A percentile compares a stretch with the other conserved stretches of the same genome.
Conservation (phyloP, 2,797 vertebrate species). For the Trematomus bernacchii region DNA sequence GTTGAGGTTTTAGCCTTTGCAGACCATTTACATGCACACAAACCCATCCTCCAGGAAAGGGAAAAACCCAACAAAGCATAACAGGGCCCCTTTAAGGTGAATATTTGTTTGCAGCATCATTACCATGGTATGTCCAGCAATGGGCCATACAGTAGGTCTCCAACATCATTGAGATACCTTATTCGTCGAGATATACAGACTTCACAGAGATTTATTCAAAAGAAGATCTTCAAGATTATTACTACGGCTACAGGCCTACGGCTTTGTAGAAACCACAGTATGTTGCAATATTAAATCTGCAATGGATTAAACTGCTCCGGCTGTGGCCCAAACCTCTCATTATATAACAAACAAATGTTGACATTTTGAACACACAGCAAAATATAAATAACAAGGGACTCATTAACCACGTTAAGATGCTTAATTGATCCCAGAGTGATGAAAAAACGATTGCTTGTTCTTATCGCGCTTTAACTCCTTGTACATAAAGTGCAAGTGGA, state of each 20-base stretch:
- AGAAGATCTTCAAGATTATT: too few species aligned
- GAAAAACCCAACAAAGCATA: too few species aligned
- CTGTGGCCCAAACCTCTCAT: constrained; percentile 47
- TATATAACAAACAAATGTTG: constrained; percentile 62
- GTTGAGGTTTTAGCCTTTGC: too few species aligned
- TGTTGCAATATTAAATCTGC: constrained; percentile 16
- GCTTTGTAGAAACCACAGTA: constrained; percentile 13
- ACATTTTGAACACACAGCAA: constrained; percentile 65
- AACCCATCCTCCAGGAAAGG: background rate
- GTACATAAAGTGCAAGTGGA: constrained; percentile 55
- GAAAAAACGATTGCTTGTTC: constrained; percentile 40
- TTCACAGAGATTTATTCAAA: too few species aligned
- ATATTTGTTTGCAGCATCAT: too few species aligned
- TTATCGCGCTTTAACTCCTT: constrained; percentile 25
- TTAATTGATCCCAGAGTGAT: constrained; percentile 74
- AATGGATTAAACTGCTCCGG: constrained; percentile 14
- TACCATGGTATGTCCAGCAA: too few species aligned
- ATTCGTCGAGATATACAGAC: too few species aligned
- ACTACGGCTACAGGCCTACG: background rate
- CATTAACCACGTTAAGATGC: constrained; percentile 60
- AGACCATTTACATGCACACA: background rate
- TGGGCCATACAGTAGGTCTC: too few species aligned
- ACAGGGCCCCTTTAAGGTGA: too few species aligned
- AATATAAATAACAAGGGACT: constrained; percentile 56
- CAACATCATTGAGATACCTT: too few species aligned